Evolutionary conservation across 2,797 vertebrate genomes (phyloP).

Genomic region (Syngnathus rostellatus): DNA sequence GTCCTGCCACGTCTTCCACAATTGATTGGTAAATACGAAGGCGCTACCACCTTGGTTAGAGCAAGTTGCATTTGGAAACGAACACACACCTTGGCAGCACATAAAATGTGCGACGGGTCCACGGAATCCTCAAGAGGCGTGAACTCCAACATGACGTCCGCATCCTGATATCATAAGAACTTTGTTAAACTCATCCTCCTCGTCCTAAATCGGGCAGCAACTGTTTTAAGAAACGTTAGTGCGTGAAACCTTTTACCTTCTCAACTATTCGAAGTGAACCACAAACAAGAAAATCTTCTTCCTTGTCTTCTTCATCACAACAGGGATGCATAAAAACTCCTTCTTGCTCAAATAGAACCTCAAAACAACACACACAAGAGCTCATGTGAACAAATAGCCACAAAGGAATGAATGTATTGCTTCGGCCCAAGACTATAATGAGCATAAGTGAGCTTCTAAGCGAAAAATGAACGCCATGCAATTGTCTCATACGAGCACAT

Average conservation of each 20-base stretch:
- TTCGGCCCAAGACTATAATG: too few relatives aligned
- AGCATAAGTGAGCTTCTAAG: too few relatives aligned
- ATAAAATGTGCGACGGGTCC: slow-evolving; percentile 88
- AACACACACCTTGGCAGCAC: slow-evolving; percentile 80
- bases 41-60: too few relatives aligned
- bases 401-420: too few relatives aligned
- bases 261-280: slow-evolving; percentile 83
- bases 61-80: neutral
- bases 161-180: slow-evolving; percentile 67
- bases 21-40: too few relatives aligned
- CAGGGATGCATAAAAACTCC: slow-evolving; percentile 87
- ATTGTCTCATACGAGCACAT: too few relatives aligned
- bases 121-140: slow-evolving; percentile 83
- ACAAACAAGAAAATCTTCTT: slow-evolving; percentile 80
- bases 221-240: neutral
- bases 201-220: neutral
- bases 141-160: slow-evolving; percentile 86
- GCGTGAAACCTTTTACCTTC: slow-evolving; percentile 68
- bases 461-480: too few relatives aligned
- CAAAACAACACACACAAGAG: slow-evolving; percentile 8
- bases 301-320: slow-evolving; percentile 68
- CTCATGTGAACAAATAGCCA: neutral
- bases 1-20: too few relatives aligned
- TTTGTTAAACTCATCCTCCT: too few relatives aligned
- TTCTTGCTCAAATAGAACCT: slow-evolving; percentile 87